These are phyloP conservation scores for Protonibea diacanthus DNA, from an alignment of 2,797 vertebrate species.

Conservation along the genomic window DNA sequence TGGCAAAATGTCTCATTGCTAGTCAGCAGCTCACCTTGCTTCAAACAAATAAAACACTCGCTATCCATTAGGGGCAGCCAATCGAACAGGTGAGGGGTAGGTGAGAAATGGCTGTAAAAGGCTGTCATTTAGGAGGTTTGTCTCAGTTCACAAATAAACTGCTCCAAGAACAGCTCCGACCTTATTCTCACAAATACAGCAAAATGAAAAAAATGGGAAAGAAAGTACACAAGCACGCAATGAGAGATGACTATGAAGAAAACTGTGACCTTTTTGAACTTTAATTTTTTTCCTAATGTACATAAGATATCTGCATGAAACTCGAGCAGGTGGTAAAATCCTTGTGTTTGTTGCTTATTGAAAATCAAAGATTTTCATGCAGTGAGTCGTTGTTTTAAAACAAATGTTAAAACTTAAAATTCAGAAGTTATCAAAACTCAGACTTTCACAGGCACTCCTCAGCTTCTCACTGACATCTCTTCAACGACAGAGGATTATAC, in stretches of 20 bases:
- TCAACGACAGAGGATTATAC: conserved; percentile 29
- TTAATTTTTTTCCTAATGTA: too few relatives aligned
- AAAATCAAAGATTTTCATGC: background rate
- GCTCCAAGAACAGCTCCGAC: background rate
- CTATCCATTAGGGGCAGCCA: conserved; percentile 15
- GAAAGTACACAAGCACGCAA: background rate
- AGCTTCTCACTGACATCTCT: background rate
- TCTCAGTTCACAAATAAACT: background rate
- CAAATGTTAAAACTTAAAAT: too few relatives aligned
- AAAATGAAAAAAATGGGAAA: background rate
- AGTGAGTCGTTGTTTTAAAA: background rate
- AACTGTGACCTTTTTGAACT: background rate
- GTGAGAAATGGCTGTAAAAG: conserved; percentile 3
- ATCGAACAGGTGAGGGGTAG: conserved; percentile 14
- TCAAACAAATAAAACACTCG: conserved; percentile 30
- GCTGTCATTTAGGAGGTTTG: conserved; percentile 2
- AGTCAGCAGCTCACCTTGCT: conserved; percentile 34
- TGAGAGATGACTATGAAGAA: too few relatives aligned
- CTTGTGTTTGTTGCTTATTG: background rate
- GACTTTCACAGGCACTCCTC: background rate
- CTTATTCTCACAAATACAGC: background rate
- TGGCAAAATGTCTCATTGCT: conserved; percentile 38
- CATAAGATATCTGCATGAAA: accelerated
- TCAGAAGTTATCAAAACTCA: background rate
- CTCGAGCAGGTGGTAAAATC: background rate